These are phyloP conservation scores for Cydia fagiglandana DNA, from an alignment of 1,140 invertebrate species.

Conservation along the genomic window DNA sequence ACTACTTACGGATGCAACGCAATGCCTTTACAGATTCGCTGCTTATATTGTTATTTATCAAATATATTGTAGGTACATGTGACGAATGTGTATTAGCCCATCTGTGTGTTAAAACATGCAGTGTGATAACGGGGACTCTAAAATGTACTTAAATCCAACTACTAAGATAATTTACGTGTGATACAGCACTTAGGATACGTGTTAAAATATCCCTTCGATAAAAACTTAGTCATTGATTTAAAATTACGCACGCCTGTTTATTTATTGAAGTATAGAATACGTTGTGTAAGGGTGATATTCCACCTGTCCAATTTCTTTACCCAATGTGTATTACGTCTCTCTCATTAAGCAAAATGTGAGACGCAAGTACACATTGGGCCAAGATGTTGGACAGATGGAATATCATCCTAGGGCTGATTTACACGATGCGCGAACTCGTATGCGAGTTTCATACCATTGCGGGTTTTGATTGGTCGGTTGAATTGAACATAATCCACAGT, in stretches of 20 bases:
- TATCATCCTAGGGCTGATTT: background rate
- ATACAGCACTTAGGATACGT: conserved; percentile 50
- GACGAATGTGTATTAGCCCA: background rate
- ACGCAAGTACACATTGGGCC: too few relatives aligned
- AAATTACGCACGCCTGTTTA: conserved; percentile 22
- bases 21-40: conserved; percentile 22
- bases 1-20: conserved; percentile 1
- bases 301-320: too few relatives aligned
- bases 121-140: conserved; percentile 4
- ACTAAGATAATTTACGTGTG: conserved; percentile 53
- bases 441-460: too few relatives aligned
- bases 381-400: too few relatives aligned
- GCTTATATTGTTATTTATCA: conserved; percentile 19
- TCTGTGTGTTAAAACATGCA: background rate
- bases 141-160: conserved; percentile 36
- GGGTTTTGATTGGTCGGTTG: too few relatives aligned
- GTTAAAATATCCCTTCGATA: conserved; percentile 32
- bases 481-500: too few relatives aligned
- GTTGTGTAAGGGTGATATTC: background rate
- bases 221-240: conserved; percentile 34
- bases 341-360: too few relatives aligned
- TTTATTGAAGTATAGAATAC: conserved; percentile 30
- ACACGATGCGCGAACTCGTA: too few relatives aligned
- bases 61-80: conserved; percentile 16
- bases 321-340: too few relatives aligned